Base-by-base conservation (phyloP, 2,888 invertebrate genomes). In the Blastobasis adustella region DNA sequence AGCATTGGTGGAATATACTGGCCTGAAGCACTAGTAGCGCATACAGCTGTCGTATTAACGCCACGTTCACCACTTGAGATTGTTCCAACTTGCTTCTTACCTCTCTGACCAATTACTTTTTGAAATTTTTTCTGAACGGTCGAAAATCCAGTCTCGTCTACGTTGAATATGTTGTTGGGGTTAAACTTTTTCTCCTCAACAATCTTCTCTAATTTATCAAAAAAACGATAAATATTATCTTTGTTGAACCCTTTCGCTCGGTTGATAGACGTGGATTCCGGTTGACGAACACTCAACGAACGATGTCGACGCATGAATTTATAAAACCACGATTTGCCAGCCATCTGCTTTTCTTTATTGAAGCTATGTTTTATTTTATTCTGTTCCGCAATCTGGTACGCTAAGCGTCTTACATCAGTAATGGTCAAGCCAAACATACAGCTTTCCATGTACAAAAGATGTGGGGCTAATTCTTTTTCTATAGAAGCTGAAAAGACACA, bases 121-220 rank as follows among this genome's bases (percentile, higher is more conserved):
- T 52, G 50, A 10, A 53, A 41, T 46, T 55, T 58, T 38, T 50
- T 50, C 38, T 55, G 60, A 4, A 60, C 56, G 2, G 55, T 55
- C 1, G 52, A 43, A 10, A 56, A 10, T 8, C 56, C 56, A 37
- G 47, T 54, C 47, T 53, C 56, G 37, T 56, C 53, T 6, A 54
- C 49, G 43, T 55, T 55, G 9, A 48, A 55, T 9, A 55, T 52
- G 6, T 42, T 49, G 23, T 49, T 49, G 2, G 51, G 47, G n/a
- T 10, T 38, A 39, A 46, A 10, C 6, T 45, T 44, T 6, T 49
- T 41, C 37, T 49, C 36, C 39, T 48, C 47, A 36, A 48, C 23
- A 42, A 47, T 46, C 45, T 49, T 42, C 10, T 51, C 46, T 10
- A 42, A 51, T 42, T 37, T 49, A 47, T 47, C 45, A 53, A 50